Percentiles rank a stretch among this genome's conserved stretches.
phyloP scores from a whole-genome alignment of 2,797 vertebrate genomes.

The Cuculus canorus region DNA sequence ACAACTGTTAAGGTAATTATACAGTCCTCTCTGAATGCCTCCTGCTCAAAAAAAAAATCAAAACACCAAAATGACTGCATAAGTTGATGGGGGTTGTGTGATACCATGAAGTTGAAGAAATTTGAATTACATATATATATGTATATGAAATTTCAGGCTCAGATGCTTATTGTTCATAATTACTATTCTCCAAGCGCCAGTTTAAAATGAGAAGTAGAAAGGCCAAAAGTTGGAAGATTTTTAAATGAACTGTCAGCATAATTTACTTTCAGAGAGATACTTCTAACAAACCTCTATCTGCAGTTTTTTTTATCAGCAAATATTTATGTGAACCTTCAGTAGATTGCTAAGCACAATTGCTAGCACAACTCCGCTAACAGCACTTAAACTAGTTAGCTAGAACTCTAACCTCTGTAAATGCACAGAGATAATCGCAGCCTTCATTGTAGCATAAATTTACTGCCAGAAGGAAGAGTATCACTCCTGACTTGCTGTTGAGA shows the following conservation, averaged over 20 bases:
- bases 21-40: not conserved
- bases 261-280: not conserved
- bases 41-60: not conserved
- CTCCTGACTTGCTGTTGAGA: not conserved
- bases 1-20: not conserved
- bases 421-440: not conserved
- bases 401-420: not conserved
- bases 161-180: not conserved
- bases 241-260: not conserved
- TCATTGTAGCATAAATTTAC: not conserved
- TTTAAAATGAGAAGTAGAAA: not conserved
- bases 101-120: not conserved
- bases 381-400: not conserved
- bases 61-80: not conserved
- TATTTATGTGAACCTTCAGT: not conserved
- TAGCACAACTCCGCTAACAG: not conserved
- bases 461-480: not conserved
- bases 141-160: not conserved
- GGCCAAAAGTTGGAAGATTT: not conserved
- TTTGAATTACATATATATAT: not conserved
- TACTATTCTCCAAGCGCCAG: not conserved
- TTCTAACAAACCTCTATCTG: not conserved
- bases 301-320: too few species aligned
- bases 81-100: not conserved
- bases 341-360: not conserved